phyloP scores from a whole-genome alignment of 1,140 invertebrate genomes.

The Archivesica marissinica region DNA sequence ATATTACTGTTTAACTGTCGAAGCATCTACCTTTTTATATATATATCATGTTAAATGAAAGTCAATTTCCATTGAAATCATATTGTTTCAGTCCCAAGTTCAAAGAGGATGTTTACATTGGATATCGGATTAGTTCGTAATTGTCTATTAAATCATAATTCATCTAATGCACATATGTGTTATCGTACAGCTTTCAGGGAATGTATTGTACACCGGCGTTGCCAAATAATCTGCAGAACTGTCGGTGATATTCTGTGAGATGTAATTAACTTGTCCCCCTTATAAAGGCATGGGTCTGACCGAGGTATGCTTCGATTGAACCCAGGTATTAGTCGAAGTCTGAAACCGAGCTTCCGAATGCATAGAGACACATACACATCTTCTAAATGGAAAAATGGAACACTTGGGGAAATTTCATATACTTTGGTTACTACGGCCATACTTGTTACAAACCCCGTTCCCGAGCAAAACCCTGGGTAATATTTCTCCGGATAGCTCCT shows the following conservation, averaged over 20 bases:
- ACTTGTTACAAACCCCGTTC: conserved; percentile 83
- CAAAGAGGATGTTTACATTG: no score
- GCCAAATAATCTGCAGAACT: conserved; percentile 28
- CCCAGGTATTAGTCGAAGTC: conserved; percentile 50
- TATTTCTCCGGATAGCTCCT: conserved; percentile 78
- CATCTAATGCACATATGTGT: no score
- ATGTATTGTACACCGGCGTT: not conserved
- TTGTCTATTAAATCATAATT: no score
- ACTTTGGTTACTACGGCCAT: conserved; percentile 79
- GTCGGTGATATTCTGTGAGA: conserved; percentile 6
- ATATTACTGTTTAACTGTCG: no score
- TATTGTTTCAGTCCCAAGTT: no score
- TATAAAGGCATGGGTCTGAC: conserved; percentile 22
- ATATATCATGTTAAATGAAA: no score
- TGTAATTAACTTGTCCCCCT: not conserved
- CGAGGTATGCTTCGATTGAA: conserved; percentile 49
- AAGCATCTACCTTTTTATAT: no score
- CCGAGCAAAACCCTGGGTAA: conserved; percentile 84
- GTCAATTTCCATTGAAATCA: no score
- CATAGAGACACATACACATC: conserved; percentile 83
- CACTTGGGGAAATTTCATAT: conserved; percentile 72
- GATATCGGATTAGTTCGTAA: no score
- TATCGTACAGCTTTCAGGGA: no score
- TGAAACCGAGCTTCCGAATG: conserved; percentile 62
- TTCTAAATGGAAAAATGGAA: conserved; percentile 82